A percentile compares a stretch with the other conserved stretches of the same genome.
Conservation (phyloP, 2,797 vertebrate genomes). For the Heteromormyrus szaboi region DNA sequence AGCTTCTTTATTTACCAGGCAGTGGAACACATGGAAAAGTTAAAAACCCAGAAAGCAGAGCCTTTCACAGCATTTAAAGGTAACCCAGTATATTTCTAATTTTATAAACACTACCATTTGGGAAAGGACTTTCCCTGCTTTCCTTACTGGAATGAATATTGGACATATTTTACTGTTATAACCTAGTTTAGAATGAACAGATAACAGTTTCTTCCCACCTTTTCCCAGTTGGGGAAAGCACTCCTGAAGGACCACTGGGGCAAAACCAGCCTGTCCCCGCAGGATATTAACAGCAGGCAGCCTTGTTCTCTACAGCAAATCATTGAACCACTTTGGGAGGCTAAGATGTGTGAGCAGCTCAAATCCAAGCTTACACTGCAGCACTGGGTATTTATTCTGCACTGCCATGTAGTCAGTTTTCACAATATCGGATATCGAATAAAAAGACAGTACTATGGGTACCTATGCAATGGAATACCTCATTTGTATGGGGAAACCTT, state of each 20-base stretch:
- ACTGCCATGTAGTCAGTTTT: not conserved
- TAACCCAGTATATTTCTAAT: conserved; percentile 30
- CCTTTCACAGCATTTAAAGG: conserved; percentile 63
- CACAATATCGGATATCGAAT: not conserved
- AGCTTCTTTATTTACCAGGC: conserved; percentile 57
- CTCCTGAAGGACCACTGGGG: conserved; percentile 38
- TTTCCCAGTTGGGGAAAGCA: conserved; percentile 52
- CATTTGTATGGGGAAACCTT: not conserved
- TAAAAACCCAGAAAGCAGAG: conserved; percentile 74
- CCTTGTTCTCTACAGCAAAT: not conserved
- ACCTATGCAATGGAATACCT: not conserved
- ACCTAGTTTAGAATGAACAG: not conserved
- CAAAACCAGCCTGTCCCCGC: conserved; percentile 33
- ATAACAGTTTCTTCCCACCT: not conserved
- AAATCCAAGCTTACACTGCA: not conserved
- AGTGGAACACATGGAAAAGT: conserved; percentile 86
- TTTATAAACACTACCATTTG: not conserved
- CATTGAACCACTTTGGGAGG: not conserved
- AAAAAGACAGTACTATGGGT: not conserved
- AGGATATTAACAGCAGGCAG: conserved; percentile 33
- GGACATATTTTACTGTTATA: not conserved
- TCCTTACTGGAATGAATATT: not conserved
- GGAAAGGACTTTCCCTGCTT: not conserved
- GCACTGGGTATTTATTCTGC: not conserved
- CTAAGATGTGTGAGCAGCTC: not conserved